Evolutionary conservation across 2,113 vertebrate species (phyloP).

Genomic region (Phylloscopus trochilus): DNA sequence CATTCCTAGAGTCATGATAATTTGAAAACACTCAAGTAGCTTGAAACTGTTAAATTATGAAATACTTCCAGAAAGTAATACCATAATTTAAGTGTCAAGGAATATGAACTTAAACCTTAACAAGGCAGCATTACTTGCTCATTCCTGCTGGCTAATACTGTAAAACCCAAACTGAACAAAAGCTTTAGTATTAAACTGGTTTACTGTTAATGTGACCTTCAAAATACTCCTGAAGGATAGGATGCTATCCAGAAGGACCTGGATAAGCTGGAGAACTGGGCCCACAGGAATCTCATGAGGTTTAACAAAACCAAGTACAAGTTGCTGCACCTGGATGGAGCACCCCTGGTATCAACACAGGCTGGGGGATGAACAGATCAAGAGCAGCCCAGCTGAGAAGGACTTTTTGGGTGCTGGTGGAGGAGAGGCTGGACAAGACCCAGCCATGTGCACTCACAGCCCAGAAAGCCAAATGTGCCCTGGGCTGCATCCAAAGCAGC

Average conservation of each 20-base stretch:
- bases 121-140: slow-evolving; percentile 38
- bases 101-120: slow-evolving; percentile 28
- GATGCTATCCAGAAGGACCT: neutral
- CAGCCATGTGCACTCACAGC: neutral
- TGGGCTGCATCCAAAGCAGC: neutral
- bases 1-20: neutral
- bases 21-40: slow-evolving; percentile 29
- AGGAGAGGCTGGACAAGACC: neutral
- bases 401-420: neutral
- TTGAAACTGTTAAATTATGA: neutral
- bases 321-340: neutral
- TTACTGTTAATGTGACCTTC: neutral
- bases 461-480: neutral
- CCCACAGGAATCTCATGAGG: neutral
- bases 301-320: neutral
- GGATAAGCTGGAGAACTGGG: neutral
- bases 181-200: neutral
- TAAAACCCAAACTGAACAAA: neutral
- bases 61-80: slow-evolving; percentile 40
- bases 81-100: neutral
- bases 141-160: slow-evolving; percentile 25
- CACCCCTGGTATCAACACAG: neutral
- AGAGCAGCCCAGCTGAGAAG: neutral
- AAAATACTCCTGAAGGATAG: neutral
- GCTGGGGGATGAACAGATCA: neutral